A percentile compares a stretch with the other conserved stretches of the same genome.
phyloP scores from a whole-genome alignment of 2,797 vertebrate species.

The Microchirus variegatus region DNA sequence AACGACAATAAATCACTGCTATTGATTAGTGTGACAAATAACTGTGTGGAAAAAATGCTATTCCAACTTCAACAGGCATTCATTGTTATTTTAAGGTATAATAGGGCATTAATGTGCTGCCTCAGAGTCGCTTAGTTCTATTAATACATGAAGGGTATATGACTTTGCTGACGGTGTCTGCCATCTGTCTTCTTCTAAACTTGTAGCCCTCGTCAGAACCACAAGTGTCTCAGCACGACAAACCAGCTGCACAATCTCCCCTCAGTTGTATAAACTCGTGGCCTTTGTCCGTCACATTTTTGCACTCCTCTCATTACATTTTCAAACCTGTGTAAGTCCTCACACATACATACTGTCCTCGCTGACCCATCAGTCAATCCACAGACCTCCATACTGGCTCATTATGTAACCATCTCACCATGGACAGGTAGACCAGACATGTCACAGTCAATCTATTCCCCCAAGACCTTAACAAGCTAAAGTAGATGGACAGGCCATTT shows the following conservation, averaged over 20 bases:
- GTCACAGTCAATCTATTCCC: conserved; percentile 71
- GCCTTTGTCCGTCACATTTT: conserved; percentile 25
- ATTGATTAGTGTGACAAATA: too few relatives aligned
- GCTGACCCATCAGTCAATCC: conserved; percentile 48
- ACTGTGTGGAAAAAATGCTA: too few relatives aligned
- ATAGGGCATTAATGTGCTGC: too few relatives aligned
- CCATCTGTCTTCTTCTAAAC: too few relatives aligned
- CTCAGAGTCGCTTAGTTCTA: too few relatives aligned
- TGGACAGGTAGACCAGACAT: conserved; percentile 56
- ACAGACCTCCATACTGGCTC: conserved; percentile 53
- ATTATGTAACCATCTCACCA: conserved; percentile 66
- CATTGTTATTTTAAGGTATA: too few relatives aligned
- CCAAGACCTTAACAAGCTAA: conserved; percentile 65
- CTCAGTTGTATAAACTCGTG: conserved; percentile 12
- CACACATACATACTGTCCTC: conserved; percentile 8
- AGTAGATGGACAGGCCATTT: conserved; percentile 65
- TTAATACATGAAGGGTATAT: too few relatives aligned
- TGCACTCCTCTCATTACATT: conserved; percentile 14
- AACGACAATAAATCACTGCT: conserved; percentile 6
- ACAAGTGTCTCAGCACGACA: background rate
- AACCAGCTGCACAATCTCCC: background rate
- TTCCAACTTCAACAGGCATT: too few relatives aligned
- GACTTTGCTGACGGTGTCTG: too few relatives aligned
- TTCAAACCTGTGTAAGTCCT: background rate
- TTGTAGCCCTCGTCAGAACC: background rate